Percentiles rank a stretch among this genome's conserved stretches.
Evolutionary conservation across 1,140 invertebrate species (phyloP).

Genomic region (Onthophagus taurus): DNA sequence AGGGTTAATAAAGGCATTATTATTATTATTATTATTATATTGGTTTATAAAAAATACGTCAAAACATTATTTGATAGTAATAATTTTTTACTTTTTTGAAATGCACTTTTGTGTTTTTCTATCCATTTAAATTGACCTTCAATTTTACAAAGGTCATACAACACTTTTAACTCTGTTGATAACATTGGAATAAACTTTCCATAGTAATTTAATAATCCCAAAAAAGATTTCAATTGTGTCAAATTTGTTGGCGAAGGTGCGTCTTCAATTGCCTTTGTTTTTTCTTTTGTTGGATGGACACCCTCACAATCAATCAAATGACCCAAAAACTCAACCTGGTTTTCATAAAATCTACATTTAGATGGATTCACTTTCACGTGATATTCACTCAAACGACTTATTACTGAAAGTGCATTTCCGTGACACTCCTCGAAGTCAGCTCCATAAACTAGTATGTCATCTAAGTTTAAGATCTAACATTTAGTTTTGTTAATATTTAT

Average conservation of each 20-base stretch:
- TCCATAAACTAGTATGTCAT: constrained; percentile 32
- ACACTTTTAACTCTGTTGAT: too few relatives aligned
- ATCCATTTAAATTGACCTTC: too few relatives aligned
- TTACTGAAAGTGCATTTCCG: constrained; percentile 16
- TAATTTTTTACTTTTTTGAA: constrained; percentile 27
- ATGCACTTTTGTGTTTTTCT: constrained; percentile 27
- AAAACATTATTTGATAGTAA: constrained; percentile 24
- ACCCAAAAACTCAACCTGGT: constrained; percentile 34
- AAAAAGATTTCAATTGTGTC: too few relatives aligned
- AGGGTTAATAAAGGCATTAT: too few relatives aligned
- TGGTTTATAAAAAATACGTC: constrained; percentile 27
- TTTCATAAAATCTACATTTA: constrained; percentile 26
- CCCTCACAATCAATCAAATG: too few relatives aligned
- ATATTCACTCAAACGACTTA: constrained; percentile 10
- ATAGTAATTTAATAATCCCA: too few relatives aligned
- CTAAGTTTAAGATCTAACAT: constrained; percentile 32
- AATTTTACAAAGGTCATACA: too few relatives aligned
- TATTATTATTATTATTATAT: too few relatives aligned
- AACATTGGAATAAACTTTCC: too few relatives aligned
- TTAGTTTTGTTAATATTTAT: constrained; percentile 19
- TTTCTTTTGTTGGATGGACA: too few relatives aligned
- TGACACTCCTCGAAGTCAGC: constrained; percentile 20
- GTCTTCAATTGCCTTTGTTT: too few relatives aligned
- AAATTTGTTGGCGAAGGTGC: too few relatives aligned
- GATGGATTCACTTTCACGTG: constrained; percentile 28